Base-by-base conservation (phyloP, 2,113 vertebrate genomes). In the Archilochus colubris region DNA sequence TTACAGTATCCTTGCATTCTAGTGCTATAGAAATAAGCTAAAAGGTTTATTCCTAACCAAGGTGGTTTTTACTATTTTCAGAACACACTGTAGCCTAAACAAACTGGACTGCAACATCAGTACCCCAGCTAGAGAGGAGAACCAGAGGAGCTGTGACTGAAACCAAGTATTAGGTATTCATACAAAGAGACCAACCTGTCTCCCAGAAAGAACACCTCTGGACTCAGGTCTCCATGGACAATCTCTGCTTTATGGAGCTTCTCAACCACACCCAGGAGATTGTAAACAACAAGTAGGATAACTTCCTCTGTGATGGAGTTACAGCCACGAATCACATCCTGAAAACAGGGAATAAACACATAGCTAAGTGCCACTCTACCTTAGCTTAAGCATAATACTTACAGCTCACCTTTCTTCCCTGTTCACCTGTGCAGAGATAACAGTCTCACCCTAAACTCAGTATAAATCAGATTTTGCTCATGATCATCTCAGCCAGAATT, bases 231-330 rank as follows among this genome's bases (percentile, higher is more conserved):
- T 82, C 98, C 98, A 14, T 98, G 98, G 80, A 99, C 97, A 85
- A 99, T 97, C 40, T 98, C 96, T 14, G 97, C 98, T 86, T 88
- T 96, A 93, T 99, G 99, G 48, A 99, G 97, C 66, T 97, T 98
- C 75, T 97, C 97, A 46, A 98, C 97, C 72, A 98, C 67, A 63
- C 96, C 95, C 93, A 99, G 84, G 43, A 99, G 95, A 68, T 97
- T 96, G 67, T 98, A 94, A 79, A 97, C 93, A 64, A 98, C 57
- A 68, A 97, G 66, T 2, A 97, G 68, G 54, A 92, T 79, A 12
- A 97, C 64, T 82, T 97, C 97, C 57, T 95, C 91, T 2, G 94
- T 74, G 53, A 97, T 84, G 80, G 86, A 82, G 38, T 98, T 93
- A 51, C 55, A 82, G 74, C 94, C 84, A 63, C 54, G 46, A 70